Conservation (phyloP, 2,888 invertebrate genomes). For the Drosophila anomalata region DNA sequence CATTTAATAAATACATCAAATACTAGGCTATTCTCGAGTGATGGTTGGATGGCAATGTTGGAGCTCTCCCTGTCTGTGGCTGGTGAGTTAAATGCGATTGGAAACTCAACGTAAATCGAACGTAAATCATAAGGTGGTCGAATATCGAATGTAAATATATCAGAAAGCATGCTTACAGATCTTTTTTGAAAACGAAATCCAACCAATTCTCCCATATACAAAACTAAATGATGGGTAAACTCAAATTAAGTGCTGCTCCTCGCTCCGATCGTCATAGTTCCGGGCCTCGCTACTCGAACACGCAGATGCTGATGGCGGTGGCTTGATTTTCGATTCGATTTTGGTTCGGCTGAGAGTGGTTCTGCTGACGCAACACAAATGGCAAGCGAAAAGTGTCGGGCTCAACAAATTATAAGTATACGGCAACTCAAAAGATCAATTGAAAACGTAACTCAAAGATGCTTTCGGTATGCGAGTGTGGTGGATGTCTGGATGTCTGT, state of each 20-base stretch:
- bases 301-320: conserved; percentile 25
- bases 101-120: conserved; percentile 8
- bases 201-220: conserved; percentile 74
- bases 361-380: conserved; percentile 47
- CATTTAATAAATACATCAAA: neutral
- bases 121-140: conserved; percentile 16
- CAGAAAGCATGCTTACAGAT: conserved; percentile 83
- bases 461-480: conserved; percentile 49
- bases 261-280: conserved; percentile 24
- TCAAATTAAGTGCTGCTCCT: conserved; percentile 70
- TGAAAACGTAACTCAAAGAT: conserved; percentile 58
- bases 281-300: conserved; percentile 5
- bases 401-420: conserved; percentile 57
- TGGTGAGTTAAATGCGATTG: conserved; percentile 12
- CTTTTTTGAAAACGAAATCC: conserved; percentile 81
- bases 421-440: conserved; percentile 55
- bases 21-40: neutral
- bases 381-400: conserved; percentile 54
- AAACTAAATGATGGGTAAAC: conserved; percentile 72
- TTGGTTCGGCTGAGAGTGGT: neutral
- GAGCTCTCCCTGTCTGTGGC: neutral
- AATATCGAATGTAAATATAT: conserved; percentile 31
- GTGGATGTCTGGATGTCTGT: neutral
- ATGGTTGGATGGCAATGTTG: neutral
- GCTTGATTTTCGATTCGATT: neutral